Conservation (phyloP, 2,888 invertebrate species). For the Brachyopa scutellaris region DNA sequence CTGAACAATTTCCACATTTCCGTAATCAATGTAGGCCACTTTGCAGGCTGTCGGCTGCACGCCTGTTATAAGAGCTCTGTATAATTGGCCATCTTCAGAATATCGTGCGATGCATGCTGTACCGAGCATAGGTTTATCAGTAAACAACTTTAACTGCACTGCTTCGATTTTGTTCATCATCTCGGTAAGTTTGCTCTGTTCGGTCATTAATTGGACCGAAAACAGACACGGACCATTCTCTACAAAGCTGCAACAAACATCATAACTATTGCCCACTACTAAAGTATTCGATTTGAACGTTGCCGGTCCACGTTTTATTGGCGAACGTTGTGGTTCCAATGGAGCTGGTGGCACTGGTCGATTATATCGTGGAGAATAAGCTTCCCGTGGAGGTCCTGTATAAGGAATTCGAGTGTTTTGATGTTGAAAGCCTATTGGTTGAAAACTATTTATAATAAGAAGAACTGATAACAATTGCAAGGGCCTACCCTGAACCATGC, state of each 20-base stretch:
- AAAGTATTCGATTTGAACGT: slow-evolving; percentile 82
- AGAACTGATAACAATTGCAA: neutral
- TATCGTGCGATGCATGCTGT: slow-evolving; percentile 90
- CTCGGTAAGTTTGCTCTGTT: slow-evolving; percentile 84
- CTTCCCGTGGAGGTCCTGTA: slow-evolving; percentile 61
- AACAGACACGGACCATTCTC: slow-evolving; percentile 91
- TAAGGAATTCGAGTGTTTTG: slow-evolving; percentile 75
- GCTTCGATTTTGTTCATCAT: slow-evolving; percentile 89
- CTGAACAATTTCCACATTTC: slow-evolving; percentile 88
- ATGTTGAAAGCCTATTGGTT: slow-evolving; percentile 72
- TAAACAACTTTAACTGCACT: slow-evolving; percentile 85
- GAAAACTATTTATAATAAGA: neutral
- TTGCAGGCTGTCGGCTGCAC: slow-evolving; percentile 88
- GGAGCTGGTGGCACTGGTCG: slow-evolving; percentile 60
- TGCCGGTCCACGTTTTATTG: slow-evolving; percentile 73
- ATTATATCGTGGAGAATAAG: slow-evolving; percentile 52
- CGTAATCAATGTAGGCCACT: slow-evolving; percentile 91
- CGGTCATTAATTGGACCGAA: slow-evolving; percentile 87
- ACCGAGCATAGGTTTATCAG: slow-evolving; percentile 88
- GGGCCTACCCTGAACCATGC: slow-evolving; percentile 74
- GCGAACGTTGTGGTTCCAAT: slow-evolving; percentile 44
- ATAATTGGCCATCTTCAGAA: slow-evolving; percentile 86
- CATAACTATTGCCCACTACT: slow-evolving; percentile 84
- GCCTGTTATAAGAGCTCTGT: slow-evolving; percentile 89
- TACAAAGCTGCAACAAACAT: slow-evolving; percentile 88